Conservation (phyloP, 2,113 vertebrate species). For the Machaerirhynchus nigripectus region DNA sequence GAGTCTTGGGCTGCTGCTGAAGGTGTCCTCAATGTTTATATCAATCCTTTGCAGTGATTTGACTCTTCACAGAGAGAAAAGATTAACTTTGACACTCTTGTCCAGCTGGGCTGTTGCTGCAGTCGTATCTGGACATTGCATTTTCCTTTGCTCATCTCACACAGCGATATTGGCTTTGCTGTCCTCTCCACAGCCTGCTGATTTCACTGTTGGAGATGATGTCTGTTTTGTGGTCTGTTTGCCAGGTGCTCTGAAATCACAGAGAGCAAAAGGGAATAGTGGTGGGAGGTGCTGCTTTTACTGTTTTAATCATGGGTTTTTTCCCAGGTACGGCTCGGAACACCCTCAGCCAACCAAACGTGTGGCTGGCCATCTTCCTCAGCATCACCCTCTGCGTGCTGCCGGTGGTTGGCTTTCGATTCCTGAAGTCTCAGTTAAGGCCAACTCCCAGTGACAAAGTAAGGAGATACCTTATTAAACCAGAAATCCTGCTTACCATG, state of each 20-base stretch:
- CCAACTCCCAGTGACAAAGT: constrained; percentile 87
- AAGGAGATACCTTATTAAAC: neutral
- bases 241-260: neutral
- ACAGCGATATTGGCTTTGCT: neutral
- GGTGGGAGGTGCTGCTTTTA: neutral
- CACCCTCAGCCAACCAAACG: constrained; percentile 82
- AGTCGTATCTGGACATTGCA: neutral
- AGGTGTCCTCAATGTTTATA: neutral
- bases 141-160: neutral
- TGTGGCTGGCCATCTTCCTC: constrained; percentile 88
- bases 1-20: neutral
- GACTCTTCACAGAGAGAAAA: neutral
- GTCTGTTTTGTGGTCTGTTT: neutral
- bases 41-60: neutral
- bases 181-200: neutral
- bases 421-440: constrained; percentile 76
- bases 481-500: neutral
- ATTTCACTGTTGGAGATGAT: neutral
- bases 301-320: neutral
- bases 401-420: constrained; percentile 81
- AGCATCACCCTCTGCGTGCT: constrained; percentile 81
- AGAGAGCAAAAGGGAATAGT: neutral
- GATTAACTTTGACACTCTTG: neutral
- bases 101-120: neutral
- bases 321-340: constrained; percentile 86